phyloP scores from a whole-genome alignment of 2,113 vertebrate species.

The Tupaia tana region DNA sequence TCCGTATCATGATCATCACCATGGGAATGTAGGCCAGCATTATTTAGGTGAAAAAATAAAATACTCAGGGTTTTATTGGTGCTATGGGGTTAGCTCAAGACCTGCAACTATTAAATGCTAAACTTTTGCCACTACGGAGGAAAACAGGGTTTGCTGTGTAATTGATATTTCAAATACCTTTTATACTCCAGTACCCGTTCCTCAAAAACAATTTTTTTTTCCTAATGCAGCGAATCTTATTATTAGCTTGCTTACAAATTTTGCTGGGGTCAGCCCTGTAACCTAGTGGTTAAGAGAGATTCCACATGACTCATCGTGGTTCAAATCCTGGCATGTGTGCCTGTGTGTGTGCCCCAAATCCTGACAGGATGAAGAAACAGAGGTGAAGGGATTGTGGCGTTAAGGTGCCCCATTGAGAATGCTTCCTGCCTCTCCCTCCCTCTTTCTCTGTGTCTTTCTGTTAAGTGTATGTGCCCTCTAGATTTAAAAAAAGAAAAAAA shows the following conservation, averaged over 20 bases:
- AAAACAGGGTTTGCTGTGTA: slow-evolving; percentile 31
- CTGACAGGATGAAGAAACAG: no score
- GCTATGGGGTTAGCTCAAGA: neutral
- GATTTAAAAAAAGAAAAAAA: no score
- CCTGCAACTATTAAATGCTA: neutral
- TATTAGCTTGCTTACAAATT: slow-evolving; percentile 18
- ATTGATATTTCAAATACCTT: slow-evolving; percentile 37
- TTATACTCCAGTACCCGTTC: neutral
- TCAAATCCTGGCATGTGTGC: no score
- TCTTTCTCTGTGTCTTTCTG: no score
- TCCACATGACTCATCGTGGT: no score
- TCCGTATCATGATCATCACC: neutral
- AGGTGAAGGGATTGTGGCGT: no score
- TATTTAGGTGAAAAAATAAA: neutral
- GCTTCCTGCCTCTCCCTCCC: no score
- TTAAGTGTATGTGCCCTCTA: no score
- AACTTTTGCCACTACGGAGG: slow-evolving; percentile 23
- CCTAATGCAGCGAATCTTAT: neutral
- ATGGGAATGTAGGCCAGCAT: neutral
- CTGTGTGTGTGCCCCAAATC: no score
- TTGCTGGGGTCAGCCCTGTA: neutral
- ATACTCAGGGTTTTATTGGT: no score
- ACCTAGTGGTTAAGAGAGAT: no score
- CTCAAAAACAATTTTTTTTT: neutral
- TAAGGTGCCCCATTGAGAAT: no score